Evolutionary conservation across 2,888 invertebrate genomes (phyloP).

Genomic region (Dromius quadrimaculatus): DNA sequence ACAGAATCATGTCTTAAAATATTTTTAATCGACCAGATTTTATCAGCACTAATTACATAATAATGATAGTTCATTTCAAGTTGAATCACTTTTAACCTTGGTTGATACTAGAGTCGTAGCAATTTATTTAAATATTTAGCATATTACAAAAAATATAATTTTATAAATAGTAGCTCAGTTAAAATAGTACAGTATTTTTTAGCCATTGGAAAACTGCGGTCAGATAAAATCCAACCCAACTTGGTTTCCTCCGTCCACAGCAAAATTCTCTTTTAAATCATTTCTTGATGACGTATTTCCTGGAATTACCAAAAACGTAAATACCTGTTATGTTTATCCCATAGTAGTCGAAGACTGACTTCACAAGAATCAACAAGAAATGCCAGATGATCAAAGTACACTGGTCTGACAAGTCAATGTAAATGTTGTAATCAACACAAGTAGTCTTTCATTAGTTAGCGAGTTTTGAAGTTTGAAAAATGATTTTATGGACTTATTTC

Average conservation of each 20-base stretch:
- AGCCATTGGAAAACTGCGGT: neutral
- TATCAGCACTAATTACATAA: too few species aligned
- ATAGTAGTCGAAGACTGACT: slow-evolving; percentile 5
- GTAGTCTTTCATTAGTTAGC: slow-evolving; percentile 1
- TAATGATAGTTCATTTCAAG: neutral
- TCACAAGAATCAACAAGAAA: slow-evolving; percentile 9
- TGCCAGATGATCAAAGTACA: slow-evolving; percentile 36
- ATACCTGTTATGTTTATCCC: slow-evolving; percentile 14
- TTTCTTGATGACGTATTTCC: slow-evolving; percentile 10
- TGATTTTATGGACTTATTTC: neutral
- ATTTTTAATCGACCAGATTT: too few species aligned
- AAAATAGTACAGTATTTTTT: neutral
- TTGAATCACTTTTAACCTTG: neutral
- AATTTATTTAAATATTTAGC: neutral
- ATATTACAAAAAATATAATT: neutral
- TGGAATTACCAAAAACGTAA: slow-evolving; percentile 37
- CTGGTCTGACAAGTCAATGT: slow-evolving; percentile 29
- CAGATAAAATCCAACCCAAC: neutral
- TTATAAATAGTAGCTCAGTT: neutral
- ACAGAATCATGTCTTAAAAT: too few species aligned
- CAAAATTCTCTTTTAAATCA: neutral
- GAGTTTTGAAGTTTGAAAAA: slow-evolving; percentile 11
- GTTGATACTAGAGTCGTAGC: neutral
- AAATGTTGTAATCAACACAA: slow-evolving; percentile 24
- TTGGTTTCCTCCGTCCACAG: too few species aligned